Evolutionary conservation across 2,113 vertebrate species (phyloP).

Genomic region (Leuciscus idus): DNA sequence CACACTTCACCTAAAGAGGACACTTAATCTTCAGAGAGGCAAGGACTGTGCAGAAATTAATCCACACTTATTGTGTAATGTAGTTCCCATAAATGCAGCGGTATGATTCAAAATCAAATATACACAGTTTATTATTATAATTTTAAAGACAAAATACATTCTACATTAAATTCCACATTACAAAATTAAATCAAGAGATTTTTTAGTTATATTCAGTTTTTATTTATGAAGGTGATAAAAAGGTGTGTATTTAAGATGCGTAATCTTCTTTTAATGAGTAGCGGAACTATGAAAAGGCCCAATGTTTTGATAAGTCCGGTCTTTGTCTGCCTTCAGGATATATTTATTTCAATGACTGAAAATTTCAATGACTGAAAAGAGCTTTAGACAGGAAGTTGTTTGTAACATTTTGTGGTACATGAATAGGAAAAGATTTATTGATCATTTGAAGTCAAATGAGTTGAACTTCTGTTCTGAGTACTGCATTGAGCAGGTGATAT

Average conservation of each 20-base stretch:
- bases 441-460: not conserved
- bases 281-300: not conserved
- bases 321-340: not conserved
- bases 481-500: not conserved
- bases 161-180: not conserved
- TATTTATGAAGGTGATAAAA: not conserved
- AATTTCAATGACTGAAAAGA: not conserved
- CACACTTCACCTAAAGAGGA: constrained; percentile 12
- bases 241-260: not conserved
- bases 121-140: not conserved
- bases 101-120: not conserved
- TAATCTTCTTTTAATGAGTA: not conserved
- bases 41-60: not conserved
- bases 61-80: constrained; percentile 8
- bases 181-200: not conserved
- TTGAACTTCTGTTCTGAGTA: not conserved
- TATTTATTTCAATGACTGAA: not conserved
- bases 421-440: not conserved
- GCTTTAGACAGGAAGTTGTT: not conserved
- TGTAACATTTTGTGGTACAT: not conserved
- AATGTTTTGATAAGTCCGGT: not conserved
- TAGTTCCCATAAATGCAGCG: not conserved
- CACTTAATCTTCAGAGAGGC: not conserved
- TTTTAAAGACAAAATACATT: not conserved
- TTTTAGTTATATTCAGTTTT: not conserved